Conservation (phyloP, 2,113 vertebrate species). For the Oenanthe melanoleuca region DNA sequence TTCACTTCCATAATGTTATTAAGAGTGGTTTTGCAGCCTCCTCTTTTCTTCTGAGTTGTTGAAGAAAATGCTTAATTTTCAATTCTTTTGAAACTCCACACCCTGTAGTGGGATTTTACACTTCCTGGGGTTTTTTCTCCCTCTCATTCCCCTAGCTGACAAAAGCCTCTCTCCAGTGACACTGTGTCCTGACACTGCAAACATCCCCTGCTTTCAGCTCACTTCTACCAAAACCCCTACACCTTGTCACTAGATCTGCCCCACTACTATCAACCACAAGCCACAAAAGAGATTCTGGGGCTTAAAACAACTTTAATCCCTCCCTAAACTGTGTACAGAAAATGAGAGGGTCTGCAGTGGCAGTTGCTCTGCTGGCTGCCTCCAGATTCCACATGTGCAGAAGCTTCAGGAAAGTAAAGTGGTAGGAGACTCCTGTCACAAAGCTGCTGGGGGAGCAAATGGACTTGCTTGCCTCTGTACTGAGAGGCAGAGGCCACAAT, state of each 20-base stretch:
- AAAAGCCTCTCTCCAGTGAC: neutral
- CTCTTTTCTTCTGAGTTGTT: neutral
- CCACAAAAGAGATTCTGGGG: neutral
- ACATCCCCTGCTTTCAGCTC: neutral
- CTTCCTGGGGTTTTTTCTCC: neutral
- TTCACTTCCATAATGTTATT: neutral
- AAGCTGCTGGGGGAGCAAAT: neutral
- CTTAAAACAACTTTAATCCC: neutral
- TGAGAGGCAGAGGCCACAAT: neutral
- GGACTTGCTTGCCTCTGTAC: neutral
- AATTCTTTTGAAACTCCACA: neutral
- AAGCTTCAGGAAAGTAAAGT: neutral
- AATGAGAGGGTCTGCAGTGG: neutral
- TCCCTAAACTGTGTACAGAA: neutral
- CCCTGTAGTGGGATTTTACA: neutral
- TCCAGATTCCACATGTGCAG: neutral
- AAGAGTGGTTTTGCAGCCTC: neutral
- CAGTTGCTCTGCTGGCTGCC: neutral
- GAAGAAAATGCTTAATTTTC: neutral
- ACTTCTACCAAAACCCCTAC: neutral
- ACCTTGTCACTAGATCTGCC: neutral
- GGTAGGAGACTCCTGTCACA: accelerated
- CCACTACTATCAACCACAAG: neutral
- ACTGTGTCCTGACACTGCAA: neutral
- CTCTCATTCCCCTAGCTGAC: neutral